phyloP scores from a whole-genome alignment of 1,140 invertebrate species.

The Leptinotarsa defecta region DNA sequence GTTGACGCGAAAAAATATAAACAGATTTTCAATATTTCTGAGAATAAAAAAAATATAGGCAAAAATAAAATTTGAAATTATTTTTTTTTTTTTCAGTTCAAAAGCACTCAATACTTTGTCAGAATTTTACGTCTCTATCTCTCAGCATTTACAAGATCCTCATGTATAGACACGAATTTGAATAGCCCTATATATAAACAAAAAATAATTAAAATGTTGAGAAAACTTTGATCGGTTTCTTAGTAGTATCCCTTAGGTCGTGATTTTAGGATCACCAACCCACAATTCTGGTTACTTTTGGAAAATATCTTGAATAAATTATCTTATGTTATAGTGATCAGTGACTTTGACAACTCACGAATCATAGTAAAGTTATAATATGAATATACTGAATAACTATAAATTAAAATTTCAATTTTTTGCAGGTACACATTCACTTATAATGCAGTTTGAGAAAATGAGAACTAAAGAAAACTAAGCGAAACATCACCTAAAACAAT shows the following conservation, averaged over 20 bases:
- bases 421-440: slow-evolving; percentile 43
- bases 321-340: too few species aligned
- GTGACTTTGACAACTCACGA: background rate
- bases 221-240: background rate
- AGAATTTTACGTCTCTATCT: too few species aligned
- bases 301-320: background rate
- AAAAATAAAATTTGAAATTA: too few species aligned
- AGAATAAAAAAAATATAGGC: too few species aligned
- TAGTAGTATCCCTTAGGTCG: background rate
- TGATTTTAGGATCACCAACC: too few species aligned
- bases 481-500: background rate
- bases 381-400: background rate
- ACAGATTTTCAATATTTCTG: too few species aligned
- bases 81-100: too few species aligned
- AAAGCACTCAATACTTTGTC: too few species aligned
- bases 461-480: slow-evolving; percentile 32
- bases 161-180: background rate
- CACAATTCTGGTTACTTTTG: too few species aligned
- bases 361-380: background rate
- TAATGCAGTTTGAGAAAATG: slow-evolving; percentile 44
- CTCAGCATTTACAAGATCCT: background rate
- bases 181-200: background rate
- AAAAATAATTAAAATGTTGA: background rate
- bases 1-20: too few species aligned
- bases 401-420: background rate